These are phyloP conservation scores for Cephalophus harveyi DNA, from an alignment of 2,113 vertebrate species.

Conservation along the genomic window DNA sequence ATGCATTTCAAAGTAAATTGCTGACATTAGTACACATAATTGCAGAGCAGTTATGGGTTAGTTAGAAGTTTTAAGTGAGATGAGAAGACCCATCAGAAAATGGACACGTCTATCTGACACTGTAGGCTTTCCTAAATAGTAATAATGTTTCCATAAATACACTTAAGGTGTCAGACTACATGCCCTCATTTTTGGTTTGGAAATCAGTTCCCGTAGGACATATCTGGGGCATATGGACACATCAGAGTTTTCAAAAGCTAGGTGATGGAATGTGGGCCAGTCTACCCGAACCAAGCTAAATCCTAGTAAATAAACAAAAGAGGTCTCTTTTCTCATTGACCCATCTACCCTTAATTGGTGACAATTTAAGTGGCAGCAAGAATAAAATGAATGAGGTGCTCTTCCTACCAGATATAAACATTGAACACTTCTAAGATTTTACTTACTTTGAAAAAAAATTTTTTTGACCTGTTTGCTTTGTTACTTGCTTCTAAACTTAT, in stretches of 20 bases:
- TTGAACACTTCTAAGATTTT: neutral
- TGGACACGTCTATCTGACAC: neutral
- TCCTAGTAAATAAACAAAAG: neutral
- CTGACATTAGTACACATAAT: neutral
- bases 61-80: neutral
- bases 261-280: neutral
- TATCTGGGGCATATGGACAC: neutral
- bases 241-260: conserved; percentile 13
- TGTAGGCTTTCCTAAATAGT: conserved; percentile 1
- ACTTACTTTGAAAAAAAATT: neutral
- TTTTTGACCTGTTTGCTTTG: neutral
- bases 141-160: neutral
- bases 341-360: neutral
- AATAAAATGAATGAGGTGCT: neutral
- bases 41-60: neutral
- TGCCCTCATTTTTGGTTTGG: conserved; percentile 6
- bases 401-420: neutral
- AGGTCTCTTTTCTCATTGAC: neutral
- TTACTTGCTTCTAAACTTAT: neutral
- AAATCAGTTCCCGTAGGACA: neutral
- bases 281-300: neutral
- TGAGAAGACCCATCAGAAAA: neutral
- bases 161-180: neutral
- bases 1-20: neutral
- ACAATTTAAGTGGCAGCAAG: neutral